A percentile compares a stretch with the other conserved stretches of the same genome.
These are phyloP conservation scores for Alauda arvensis DNA, from an alignment of 2,797 vertebrate genomes.

Conservation along the genomic window DNA sequence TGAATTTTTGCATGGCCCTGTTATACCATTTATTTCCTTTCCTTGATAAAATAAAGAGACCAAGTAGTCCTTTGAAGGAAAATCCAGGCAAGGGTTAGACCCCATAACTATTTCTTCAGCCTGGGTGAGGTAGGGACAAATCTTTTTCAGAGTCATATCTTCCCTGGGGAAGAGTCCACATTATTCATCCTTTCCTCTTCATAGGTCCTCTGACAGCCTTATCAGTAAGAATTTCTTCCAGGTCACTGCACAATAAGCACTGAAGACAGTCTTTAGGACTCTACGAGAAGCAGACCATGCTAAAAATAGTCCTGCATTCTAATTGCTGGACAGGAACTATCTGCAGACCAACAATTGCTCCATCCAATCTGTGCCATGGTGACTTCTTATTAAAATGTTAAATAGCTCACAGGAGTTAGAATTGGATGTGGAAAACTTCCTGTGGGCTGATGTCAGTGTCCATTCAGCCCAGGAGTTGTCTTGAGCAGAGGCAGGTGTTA, in stretches of 20 bases:
- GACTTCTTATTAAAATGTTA: not conserved
- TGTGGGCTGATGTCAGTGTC: not conserved
- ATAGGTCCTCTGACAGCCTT: not conserved
- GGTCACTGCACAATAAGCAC: not conserved
- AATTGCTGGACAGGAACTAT: not conserved
- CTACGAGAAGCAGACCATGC: not conserved
- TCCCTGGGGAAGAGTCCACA: not conserved
- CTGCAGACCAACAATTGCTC: not conserved
- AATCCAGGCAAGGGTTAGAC: not conserved
- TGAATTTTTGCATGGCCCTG: not conserved
- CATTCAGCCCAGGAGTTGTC: not conserved
- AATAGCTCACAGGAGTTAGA: not conserved
- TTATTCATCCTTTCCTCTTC: constrained; percentile 1
- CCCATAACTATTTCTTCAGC: not conserved
- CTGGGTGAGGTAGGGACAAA: not conserved
- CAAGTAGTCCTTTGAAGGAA: not conserved
- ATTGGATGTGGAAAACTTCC: not conserved
- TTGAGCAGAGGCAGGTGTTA: not conserved
- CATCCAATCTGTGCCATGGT: not conserved
- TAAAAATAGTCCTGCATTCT: not conserved
- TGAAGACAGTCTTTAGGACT: not conserved
- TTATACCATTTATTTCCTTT: not conserved
- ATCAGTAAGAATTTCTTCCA: constrained; percentile 23
- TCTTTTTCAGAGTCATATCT: not conserved
- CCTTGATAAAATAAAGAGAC: not conserved